Evolutionary conservation across 2,888 invertebrate genomes (phyloP), one percentile per base, ranked within the genome.

Genomic region (Brachypalpus laphriformis): DNA sequence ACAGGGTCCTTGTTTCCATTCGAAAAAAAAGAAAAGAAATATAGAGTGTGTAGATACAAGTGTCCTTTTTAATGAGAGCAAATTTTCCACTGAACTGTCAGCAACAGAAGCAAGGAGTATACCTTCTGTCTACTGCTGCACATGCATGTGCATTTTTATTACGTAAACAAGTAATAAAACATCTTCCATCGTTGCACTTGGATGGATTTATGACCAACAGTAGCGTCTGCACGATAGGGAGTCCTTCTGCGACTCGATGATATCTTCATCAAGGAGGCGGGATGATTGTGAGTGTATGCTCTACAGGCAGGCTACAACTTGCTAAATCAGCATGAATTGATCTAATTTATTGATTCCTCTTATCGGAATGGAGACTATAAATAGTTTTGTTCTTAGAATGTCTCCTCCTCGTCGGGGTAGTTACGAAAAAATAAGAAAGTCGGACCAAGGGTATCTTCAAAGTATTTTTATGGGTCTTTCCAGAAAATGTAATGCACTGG

Each of bases 151-250:
- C 11, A 9, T 61, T 63, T 77, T 77, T 82, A 66, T 61, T 54
- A 72, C 61, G 14, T 59, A 82, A 82, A 71, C 77, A 82, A 45
- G 71, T 66, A 82, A 77, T 77, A 82, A 82, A 82, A 82, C 71
- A 82, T 82, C 65, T 77, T 71, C 56, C 77, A 42, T 66, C 25
- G 75, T 74, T 59, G 57, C 80, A 74, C 42, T 66, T 42, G 82
- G 78, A 56, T 72, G 40, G 66, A 82, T 82, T 82, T 78, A 82
- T 77, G 59, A 28, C 65, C 59, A 59, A 71, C 82, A 65, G 82
- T 42, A 82, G 82, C 45, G 75, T 57, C 61, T 71, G 66, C 68
- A 75, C 49, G 49, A 49, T 57, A 71, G 47, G 57, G 57, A 70
- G 63, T 70, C 70, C 54, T 49, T 66, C 7, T 37, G 3, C 14